Evolutionary conservation across 2,888 invertebrate species (phyloP), one percentile per base, ranked within the genome.

Genomic region (Panzeria rudis): DNA sequence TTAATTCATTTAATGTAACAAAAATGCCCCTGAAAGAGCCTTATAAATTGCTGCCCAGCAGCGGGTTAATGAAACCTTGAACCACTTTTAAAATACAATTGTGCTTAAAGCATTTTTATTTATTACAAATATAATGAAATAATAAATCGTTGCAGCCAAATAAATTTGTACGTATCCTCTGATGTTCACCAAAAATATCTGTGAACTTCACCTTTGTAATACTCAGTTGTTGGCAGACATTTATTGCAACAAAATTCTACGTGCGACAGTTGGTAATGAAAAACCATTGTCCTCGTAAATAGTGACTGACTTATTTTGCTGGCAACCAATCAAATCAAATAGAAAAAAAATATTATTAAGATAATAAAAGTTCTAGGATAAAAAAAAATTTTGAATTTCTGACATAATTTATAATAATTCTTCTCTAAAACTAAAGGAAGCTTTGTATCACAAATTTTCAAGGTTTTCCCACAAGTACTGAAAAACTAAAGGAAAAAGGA

Each of bases 201-300:
- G 4, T 66, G 20, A 66, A 77, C 56, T 77, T 68, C 66, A 77
- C 56, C 66, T 77, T 76, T 68, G 41, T 25, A 23, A 17, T 54
- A 11, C 11, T 32, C 50, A 75, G 13, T 54, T 64, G 52, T 44
- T 66, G 66, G 76, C 76, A 75, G 47, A 8, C n/a, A 44, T 17
- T 44, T 59, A 38, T 59, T 77, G 17, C 56, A 68, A 50, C 25
- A 54, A 77, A 54, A 50, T 59, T 66, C 47, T 32, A 66, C 44
- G 56, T 66, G 66, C 44, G 54, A 75, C 75, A 75, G 54, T 50
- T 59, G 56, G 44, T 54, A 20, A 54, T 56, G 32, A 66, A 50
- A 47, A 41, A 5, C 23, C 11, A 66, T 66, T 76, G 29, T 54
- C 20, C 38, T 75, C 9, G 29, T 54, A 6, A 64, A 64, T 41